These are phyloP conservation scores for Cheilosia scutellata DNA, from an alignment of 2,888 invertebrate genomes.

Conservation along the genomic window DNA sequence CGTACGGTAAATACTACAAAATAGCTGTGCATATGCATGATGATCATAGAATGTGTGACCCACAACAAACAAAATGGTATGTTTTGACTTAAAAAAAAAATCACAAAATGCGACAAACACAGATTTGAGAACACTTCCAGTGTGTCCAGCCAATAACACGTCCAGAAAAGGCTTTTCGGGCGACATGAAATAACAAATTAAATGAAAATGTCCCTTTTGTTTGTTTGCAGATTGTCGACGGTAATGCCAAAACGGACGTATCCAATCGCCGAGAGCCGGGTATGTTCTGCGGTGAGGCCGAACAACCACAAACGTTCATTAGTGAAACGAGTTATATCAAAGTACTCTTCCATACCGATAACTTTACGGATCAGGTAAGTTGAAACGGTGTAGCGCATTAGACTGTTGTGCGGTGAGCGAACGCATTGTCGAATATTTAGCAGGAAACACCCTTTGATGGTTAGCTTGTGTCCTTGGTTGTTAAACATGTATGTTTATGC, in stretches of 20 bases:
- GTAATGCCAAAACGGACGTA: slow-evolving; percentile 94
- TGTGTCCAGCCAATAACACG: too few relatives aligned
- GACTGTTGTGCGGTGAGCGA: slow-evolving; percentile 9
- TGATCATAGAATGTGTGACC: too few relatives aligned
- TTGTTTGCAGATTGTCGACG: slow-evolving; percentile 92
- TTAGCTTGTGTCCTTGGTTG: slow-evolving; percentile 28
- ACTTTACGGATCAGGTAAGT: slow-evolving; percentile 93
- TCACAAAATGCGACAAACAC: too few relatives aligned
- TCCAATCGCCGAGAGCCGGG: slow-evolving; percentile 95
- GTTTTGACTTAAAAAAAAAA: too few relatives aligned
- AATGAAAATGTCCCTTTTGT: slow-evolving; percentile 40
- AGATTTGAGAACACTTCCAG: too few relatives aligned
- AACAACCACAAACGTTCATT: slow-evolving; percentile 97
- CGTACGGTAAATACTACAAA: too few relatives aligned
- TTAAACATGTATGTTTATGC: slow-evolving; percentile 24
- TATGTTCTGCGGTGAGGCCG: slow-evolving; percentile 96
- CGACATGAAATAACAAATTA: slow-evolving; percentile 19
- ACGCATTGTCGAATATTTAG: slow-evolving; percentile 52
- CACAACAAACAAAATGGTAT: too few relatives aligned
- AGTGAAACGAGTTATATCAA: slow-evolving; percentile 97
- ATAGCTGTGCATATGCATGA: too few relatives aligned
- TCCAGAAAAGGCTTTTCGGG: neutral
- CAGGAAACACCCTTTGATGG: slow-evolving; percentile 41
- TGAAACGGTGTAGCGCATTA: neutral
- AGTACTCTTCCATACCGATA: slow-evolving; percentile 95